A percentile compares a stretch with the other conserved stretches of the same genome.
phyloP scores from a whole-genome alignment of 2,888 invertebrate genomes.

The Lordiphosa fenestrarum region DNA sequence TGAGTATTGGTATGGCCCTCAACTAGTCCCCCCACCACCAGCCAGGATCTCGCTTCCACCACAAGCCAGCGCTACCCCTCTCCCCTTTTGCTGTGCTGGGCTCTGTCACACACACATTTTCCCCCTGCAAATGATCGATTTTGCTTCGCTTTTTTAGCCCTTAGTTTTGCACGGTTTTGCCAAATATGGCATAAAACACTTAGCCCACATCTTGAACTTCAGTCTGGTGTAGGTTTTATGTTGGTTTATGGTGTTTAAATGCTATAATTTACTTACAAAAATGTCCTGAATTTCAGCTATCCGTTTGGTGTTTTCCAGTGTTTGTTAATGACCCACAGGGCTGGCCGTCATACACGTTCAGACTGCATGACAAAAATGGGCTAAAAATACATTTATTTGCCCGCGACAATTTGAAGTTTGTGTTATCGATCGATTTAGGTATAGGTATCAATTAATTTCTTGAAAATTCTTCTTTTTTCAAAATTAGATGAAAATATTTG shows the following conservation, averaged over 20 bases:
- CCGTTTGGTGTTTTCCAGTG: conserved; percentile 67
- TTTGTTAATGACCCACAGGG: conserved; percentile 45
- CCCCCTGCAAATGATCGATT: neutral
- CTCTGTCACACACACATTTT: too few species aligned
- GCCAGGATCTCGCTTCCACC: too few species aligned
- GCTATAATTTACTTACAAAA: conserved; percentile 70
- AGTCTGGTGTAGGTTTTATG: conserved; percentile 23
- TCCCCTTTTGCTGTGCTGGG: too few species aligned
- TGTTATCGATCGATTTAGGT: too few species aligned
- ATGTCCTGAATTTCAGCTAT: conserved; percentile 73
- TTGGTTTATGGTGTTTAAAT: conserved; percentile 19
- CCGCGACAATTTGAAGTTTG: neutral
- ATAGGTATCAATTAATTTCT: too few species aligned
- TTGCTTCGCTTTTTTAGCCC: conserved; percentile 28
- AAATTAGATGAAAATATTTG: too few species aligned
- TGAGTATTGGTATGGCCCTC: too few species aligned
- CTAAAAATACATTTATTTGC: neutral
- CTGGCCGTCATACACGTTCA: conserved; percentile 47
- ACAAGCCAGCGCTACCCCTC: too few species aligned
- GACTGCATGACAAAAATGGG: conserved; percentile 26
- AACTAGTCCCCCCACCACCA: too few species aligned
- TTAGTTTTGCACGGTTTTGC: conserved; percentile 28
- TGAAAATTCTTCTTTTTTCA: too few species aligned
- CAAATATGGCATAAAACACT: conserved; percentile 44
- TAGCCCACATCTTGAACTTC: conserved; percentile 29